Evolutionary conservation across 2,888 invertebrate species (phyloP).

Genomic region (Holacanthella duospinosa): DNA sequence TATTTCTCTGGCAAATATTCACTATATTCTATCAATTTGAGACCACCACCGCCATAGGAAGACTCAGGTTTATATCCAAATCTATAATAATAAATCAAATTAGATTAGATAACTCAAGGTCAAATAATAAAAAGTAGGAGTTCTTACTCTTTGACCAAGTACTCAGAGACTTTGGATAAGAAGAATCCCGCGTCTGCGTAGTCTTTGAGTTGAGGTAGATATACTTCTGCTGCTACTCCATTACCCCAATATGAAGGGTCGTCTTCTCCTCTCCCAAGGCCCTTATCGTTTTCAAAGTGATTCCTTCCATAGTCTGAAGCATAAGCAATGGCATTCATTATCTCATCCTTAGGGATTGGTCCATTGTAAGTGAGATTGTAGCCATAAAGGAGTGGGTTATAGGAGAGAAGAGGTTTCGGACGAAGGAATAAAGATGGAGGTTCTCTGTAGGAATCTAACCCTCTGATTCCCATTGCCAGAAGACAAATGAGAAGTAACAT

Average conservation of each 20-base stretch:
- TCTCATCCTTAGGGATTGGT: slow-evolving; percentile 17
- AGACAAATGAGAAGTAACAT: no score
- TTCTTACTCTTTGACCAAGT: slow-evolving; percentile 30
- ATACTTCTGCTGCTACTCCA: slow-evolving; percentile 23
- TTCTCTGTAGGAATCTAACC: no score
- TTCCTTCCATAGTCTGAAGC: slow-evolving; percentile 23
- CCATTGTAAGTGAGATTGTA: slow-evolving; percentile 20
- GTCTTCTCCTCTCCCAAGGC: slow-evolving; percentile 30
- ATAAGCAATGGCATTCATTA: slow-evolving; percentile 24
- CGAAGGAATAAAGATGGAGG: no score
- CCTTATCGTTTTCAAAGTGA: slow-evolving; percentile 21
- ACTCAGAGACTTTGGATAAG: slow-evolving; percentile 23
- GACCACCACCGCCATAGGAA: slow-evolving; percentile 24
- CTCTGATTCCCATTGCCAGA: no score
- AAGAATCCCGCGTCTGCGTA: slow-evolving; percentile 28
- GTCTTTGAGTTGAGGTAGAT: slow-evolving; percentile 19
- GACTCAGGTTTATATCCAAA: slow-evolving; percentile 33
- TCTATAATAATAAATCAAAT: slow-evolving; percentile 14
- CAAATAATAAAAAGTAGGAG: not conserved
- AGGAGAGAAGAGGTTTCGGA: no score
- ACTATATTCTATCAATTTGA: slow-evolving; percentile 20
- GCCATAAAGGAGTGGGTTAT: slow-evolving; percentile 23
- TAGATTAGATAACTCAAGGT: not conserved
- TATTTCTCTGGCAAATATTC: slow-evolving; percentile 26
- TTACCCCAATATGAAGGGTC: slow-evolving; percentile 37